These are phyloP conservation scores for Tragelaphus imberbis DNA, from an alignment of 2,113 vertebrate genomes.

Conservation along the genomic window DNA sequence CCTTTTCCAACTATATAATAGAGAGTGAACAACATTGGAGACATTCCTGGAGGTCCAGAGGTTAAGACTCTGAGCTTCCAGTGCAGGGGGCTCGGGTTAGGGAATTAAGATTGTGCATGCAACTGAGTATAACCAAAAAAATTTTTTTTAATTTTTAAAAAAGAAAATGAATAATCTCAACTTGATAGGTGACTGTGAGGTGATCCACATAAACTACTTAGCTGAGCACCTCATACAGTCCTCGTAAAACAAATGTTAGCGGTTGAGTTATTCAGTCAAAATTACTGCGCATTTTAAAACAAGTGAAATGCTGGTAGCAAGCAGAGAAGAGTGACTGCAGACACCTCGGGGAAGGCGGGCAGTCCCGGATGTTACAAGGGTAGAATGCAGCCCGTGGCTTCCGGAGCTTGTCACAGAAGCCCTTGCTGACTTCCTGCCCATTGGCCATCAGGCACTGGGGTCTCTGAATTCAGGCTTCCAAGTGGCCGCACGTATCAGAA, in stretches of 20 bases:
- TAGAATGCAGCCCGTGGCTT: conserved; percentile 76
- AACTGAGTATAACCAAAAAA: too few species aligned
- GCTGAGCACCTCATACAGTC: too few species aligned
- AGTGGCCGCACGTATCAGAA: conserved; percentile 86
- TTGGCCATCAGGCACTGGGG: conserved; percentile 74
- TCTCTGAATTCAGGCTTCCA: conserved; percentile 78
- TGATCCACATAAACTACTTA: neutral
- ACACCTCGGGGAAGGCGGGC: conserved; percentile 84
- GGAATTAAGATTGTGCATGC: too few species aligned
- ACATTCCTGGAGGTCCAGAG: neutral
- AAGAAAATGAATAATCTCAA: neutral
- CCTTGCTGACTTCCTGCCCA: conserved; percentile 75
- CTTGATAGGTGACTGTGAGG: rapidly evolving
- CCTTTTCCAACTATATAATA: neutral
- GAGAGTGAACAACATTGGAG: neutral
- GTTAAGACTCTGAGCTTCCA: neutral
- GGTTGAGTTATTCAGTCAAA: neutral
- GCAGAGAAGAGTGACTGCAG: neutral
- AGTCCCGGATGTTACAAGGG: conserved; percentile 84
- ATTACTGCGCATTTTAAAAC: neutral
- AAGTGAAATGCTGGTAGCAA: neutral
- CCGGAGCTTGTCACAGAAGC: conserved; percentile 78
- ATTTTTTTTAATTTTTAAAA: neutral
- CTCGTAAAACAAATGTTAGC: neutral
- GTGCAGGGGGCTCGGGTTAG: neutral